Conservation (phyloP, 2,113 vertebrate genomes). For the Vireo altiloquus region DNA sequence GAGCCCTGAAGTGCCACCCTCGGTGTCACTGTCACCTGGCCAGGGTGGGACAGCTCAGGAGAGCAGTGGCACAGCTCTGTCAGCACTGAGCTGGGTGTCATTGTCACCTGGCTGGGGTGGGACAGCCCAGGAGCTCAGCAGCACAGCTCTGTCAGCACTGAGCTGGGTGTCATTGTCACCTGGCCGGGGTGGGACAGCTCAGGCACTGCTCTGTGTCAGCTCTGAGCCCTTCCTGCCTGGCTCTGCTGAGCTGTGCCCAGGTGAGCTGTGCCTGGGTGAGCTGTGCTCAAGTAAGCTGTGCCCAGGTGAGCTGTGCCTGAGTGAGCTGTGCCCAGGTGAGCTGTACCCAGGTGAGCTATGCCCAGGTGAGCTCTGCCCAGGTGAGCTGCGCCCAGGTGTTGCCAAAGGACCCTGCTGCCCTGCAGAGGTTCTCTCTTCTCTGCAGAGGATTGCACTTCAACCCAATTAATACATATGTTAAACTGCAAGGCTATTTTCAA, state of each 20-base stretch:
- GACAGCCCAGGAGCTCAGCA: rapidly evolving
- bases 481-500: neutral
- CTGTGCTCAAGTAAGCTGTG: neutral
- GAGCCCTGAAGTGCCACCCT: neutral
- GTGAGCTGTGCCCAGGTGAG: neutral
- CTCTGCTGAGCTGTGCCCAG: neutral
- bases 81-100: too few species aligned
- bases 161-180: too few species aligned
- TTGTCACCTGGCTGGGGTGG: rapidly evolving
- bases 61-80: too few species aligned
- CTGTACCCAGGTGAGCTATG: neutral
- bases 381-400: neutral
- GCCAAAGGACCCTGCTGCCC: neutral
- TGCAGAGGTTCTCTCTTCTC: neutral
- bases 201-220: too few species aligned
- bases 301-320: neutral
- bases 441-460: neutral
- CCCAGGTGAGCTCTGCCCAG: neutral
- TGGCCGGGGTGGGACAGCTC: too few species aligned
- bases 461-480: neutral
- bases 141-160: neutral
- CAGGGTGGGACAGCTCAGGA: too few species aligned
- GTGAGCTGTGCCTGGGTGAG: neutral
- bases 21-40: neutral
- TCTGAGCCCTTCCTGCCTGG: neutral